Percentiles rank a stretch among this genome's conserved stretches.
Evolutionary conservation across 2,888 invertebrate genomes (phyloP).

Genomic region (Trichacis sp.): DNA sequence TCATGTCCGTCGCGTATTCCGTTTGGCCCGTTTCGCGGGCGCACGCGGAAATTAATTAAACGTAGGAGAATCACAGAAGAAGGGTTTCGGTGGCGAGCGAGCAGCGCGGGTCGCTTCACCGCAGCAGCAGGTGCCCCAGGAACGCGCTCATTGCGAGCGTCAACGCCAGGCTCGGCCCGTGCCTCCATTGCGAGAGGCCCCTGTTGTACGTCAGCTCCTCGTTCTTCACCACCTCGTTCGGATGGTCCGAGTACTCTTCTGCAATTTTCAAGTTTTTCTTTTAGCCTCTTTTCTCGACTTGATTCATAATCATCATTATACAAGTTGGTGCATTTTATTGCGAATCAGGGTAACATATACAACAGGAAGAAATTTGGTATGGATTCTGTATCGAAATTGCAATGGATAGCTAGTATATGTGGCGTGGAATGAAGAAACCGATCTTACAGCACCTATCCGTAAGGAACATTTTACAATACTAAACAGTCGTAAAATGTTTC

Average conservation of each 20-base stretch:
- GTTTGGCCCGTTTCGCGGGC: too few species aligned
- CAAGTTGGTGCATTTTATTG: too few species aligned
- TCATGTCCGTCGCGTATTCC: too few species aligned
- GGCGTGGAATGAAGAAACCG: too few species aligned
- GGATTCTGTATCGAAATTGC: too few species aligned
- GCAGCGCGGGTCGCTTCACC: conserved; percentile 61
- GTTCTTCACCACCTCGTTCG: conserved; percentile 93
- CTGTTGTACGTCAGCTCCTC: conserved; percentile 87
- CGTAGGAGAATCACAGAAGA: conserved; percentile 69
- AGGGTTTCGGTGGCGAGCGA: conserved; percentile 60
- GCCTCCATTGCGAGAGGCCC: conserved; percentile 52
- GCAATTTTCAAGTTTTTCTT: conserved; percentile 56
- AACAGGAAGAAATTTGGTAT: too few species aligned
- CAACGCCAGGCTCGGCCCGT: conserved; percentile 48
- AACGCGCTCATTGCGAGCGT: conserved; percentile 56
- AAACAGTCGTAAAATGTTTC: too few species aligned
- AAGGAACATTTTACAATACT: too few species aligned
- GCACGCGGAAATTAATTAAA: conserved; percentile 64
- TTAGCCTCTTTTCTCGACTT: conserved; percentile 1
- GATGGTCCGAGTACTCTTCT: conserved; percentile 89
- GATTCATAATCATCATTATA: too few species aligned
- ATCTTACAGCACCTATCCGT: too few species aligned
- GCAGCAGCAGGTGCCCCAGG: conserved; percentile 60
- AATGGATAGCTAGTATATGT: too few species aligned
- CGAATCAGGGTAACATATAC: too few species aligned